These are phyloP conservation scores for Geococcyx californianus DNA, from an alignment of 2,113 vertebrate species.

Conservation along the genomic window DNA sequence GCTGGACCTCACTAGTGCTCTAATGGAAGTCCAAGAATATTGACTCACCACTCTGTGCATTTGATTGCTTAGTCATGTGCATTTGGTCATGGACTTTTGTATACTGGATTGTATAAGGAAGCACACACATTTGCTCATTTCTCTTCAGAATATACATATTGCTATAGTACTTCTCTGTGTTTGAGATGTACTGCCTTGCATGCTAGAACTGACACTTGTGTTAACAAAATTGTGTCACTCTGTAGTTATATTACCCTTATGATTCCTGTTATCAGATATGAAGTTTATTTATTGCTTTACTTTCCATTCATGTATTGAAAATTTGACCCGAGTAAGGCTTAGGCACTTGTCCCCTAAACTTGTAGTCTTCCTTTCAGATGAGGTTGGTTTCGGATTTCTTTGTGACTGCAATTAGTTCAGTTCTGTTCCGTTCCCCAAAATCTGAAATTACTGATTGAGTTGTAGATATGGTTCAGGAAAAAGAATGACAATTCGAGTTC, in stretches of 20 bases:
- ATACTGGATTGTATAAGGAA: not conserved
- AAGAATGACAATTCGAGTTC: not conserved
- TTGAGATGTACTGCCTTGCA: not conserved
- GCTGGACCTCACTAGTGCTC: not conserved
- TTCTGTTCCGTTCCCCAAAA: not conserved
- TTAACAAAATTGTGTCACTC: not conserved
- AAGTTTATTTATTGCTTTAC: not conserved
- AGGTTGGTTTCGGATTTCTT: not conserved
- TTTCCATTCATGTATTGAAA: not conserved
- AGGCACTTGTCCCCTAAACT: not conserved
- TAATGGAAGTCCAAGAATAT: not conserved
- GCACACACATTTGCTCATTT: not conserved
- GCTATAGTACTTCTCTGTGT: not conserved
- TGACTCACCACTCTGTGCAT: not conserved
- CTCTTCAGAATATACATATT: not conserved
- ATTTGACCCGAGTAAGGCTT: not conserved
- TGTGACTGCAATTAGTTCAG: not conserved
- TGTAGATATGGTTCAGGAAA: not conserved
- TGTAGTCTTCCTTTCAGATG: not conserved
- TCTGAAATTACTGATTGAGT: not conserved
- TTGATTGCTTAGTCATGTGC: not conserved
- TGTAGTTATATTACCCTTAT: not conserved
- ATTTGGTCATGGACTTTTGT: not conserved
- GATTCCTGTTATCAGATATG: not conserved
- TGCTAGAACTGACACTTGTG: not conserved